Percentiles rank a stretch among this genome's conserved stretches.
Evolutionary conservation across 2,113 vertebrate species (phyloP).

Genomic region (Bambusicola thoracicus): DNA sequence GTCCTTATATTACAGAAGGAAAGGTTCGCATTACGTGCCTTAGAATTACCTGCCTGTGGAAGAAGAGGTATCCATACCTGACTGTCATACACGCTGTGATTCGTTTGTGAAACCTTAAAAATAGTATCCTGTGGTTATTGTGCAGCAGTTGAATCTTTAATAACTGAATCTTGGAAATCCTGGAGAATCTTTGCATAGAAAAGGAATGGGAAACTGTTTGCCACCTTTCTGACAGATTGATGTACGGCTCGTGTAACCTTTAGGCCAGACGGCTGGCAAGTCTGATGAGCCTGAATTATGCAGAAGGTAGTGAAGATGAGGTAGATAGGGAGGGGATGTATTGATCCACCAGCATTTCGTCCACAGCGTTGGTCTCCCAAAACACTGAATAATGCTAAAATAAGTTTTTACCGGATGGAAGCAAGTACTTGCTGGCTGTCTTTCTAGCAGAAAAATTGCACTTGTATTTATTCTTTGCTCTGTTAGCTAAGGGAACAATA

Average conservation of each 20-base stretch:
- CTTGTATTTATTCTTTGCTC: too few species aligned
- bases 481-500: too few species aligned
- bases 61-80: background rate
- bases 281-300: constrained; percentile 73
- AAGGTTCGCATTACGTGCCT: accelerated
- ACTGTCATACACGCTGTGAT: accelerated
- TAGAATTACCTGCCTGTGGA: accelerated
- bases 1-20: background rate
- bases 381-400: background rate
- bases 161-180: too few species aligned
- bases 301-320: constrained; percentile 55
- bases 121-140: too few species aligned
- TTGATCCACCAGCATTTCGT: constrained; percentile 41
- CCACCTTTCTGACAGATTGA: constrained; percentile 16
- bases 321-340: constrained; percentile 54
- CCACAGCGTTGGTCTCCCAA: background rate
- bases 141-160: too few species aligned
- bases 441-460: accelerated
- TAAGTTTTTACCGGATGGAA: background rate
- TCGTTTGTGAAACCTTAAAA: background rate
- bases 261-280: constrained; percentile 49
- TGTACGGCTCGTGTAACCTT: constrained; percentile 23
- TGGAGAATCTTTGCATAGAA: background rate
- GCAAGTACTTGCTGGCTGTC: background rate
- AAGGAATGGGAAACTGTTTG: background rate